A percentile compares a stretch with the other conserved stretches of the same genome.
Evolutionary conservation across 1,140 invertebrate species (phyloP).

Genomic region (Procambarus clarkii): DNA sequence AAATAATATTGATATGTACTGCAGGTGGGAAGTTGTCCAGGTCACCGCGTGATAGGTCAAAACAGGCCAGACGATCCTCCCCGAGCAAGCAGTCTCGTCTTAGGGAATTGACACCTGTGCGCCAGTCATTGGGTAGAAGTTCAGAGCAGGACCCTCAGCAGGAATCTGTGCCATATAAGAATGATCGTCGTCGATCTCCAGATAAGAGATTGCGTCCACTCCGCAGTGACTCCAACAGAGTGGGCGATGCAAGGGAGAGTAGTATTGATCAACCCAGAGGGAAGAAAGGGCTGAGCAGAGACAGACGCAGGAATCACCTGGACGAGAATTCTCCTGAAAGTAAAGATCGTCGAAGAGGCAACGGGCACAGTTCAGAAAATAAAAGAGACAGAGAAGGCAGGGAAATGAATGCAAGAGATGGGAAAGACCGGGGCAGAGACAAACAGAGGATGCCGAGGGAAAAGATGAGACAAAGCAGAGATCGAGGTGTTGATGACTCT

Average conservation of each 20-base stretch:
- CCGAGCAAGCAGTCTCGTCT: conserved; percentile 22
- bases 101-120: not conserved
- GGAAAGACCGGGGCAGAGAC: conserved; percentile 30
- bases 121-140: not conserved
- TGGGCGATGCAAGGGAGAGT: not conserved
- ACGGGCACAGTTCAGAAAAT: not conserved
- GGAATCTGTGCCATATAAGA: not conserved
- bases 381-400: conserved; percentile 17
- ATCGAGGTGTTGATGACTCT: not conserved
- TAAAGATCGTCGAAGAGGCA: conserved; percentile 23
- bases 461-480: not conserved
- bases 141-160: not conserved
- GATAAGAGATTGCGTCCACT: not conserved
- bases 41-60: not conserved
- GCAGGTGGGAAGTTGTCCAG: conserved; percentile 7
- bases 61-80: conserved; percentile 15
- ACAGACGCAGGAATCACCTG: not conserved
- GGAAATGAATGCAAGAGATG: not conserved
- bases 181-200: not conserved
- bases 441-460: not conserved
- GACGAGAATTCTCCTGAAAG: not conserved
- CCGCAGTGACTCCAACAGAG: conserved; percentile 1
- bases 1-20: not conserved
- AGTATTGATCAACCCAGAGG: not conserved
- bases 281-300: not conserved